phyloP scores from a whole-genome alignment of 2,797 vertebrate species.

The Mus spretus region DNA sequence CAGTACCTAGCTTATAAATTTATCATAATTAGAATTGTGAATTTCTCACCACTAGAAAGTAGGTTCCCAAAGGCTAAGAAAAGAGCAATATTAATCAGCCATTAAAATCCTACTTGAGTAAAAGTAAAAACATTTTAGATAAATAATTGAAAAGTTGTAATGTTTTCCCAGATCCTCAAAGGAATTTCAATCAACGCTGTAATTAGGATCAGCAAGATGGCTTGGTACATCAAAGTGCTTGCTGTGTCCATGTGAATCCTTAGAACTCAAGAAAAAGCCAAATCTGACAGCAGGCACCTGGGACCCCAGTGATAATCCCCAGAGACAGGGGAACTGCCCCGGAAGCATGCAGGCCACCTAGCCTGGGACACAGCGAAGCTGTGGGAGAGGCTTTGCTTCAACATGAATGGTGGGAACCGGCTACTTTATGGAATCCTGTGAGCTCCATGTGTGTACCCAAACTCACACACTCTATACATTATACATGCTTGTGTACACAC shows the following conservation, averaged over 20 bases:
- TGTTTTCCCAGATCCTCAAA: neutral
- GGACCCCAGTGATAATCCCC: neutral
- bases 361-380: neutral
- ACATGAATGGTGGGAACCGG: too few species aligned
- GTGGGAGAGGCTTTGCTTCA: neutral
- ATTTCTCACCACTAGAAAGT: neutral
- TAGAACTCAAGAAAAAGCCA: neutral
- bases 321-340: neutral
- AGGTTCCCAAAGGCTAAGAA: neutral
- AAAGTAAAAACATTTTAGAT: neutral
- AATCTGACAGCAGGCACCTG: neutral
- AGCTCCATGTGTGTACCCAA: neutral
- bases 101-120: neutral
- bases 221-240: neutral
- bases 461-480: too few species aligned
- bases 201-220: too few species aligned
- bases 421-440: neutral
- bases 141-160: neutral
- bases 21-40: neutral
- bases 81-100: neutral
- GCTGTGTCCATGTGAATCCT: neutral
- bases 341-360: too few species aligned
- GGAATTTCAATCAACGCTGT: constrained; percentile 5
- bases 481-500: neutral
- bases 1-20: neutral